Base-by-base conservation (phyloP, 2,797 vertebrate genomes). In the Silurus aristotelis region DNA sequence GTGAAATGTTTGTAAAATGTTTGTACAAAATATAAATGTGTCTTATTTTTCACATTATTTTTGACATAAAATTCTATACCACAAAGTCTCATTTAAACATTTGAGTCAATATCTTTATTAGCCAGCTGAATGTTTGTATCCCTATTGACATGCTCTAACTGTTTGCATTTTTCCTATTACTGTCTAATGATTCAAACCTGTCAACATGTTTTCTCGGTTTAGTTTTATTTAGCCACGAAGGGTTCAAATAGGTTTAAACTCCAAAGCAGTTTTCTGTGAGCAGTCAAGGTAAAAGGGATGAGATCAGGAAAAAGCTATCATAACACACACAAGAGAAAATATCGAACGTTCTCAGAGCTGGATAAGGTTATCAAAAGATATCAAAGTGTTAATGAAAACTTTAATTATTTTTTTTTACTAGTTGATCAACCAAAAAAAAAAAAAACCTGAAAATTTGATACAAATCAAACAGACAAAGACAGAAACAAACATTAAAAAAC, bases 281-380 rank as follows among this genome's bases (percentile, higher is more conserved):
- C n/a, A 55, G 79, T 80, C 79, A 55, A 80, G 61, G 48, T 80
- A 27, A 27, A 80, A 80, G 43, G 64, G 8, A 10, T 66, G 7
- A 8, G n/a, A 80, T 66, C 64, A 80, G 22, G 7, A 48, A 80
- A 64, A 64, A 25, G 43, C 63, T 66, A 52, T 52, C 61, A 80
- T 1, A 27, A 80, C n/a, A 55, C n/a, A 55, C 58, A 55, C 58
- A 38, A 67, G n/a, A 67, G 79, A 67, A 67, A 27, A 55, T 52
- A 67, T 80, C 0, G n/a, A 80, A 38, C 31, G n/a, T 46, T 61
- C 58, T 79, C 58, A 64, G 38, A 46, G 5, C n/a, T 52, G 15
- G 7, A 66, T n/a, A 67, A 52, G 15, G 8, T 20, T 55, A 19
- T 80, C 25, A 48, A 66, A 64, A 48, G 61, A 48, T 63, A 25